These are phyloP conservation scores for Chymomyza fuscimana DNA, from an alignment of 2,888 invertebrate genomes.

Conservation along the genomic window DNA sequence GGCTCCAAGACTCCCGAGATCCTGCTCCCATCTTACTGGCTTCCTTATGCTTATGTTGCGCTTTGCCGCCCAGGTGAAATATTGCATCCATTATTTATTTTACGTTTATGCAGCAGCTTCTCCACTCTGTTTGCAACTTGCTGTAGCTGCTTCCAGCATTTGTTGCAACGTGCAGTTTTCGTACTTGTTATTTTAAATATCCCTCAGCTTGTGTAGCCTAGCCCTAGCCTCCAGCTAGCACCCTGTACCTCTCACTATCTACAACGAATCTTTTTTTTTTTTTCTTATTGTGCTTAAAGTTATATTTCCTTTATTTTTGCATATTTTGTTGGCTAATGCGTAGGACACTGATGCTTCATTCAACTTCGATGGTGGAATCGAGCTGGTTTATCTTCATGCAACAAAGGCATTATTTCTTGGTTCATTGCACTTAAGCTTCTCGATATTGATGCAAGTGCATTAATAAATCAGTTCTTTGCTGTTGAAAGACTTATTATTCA, in stretches of 20 bases:
- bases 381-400: not conserved
- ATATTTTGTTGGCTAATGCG: constrained; percentile 5
- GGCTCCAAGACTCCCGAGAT: not conserved
- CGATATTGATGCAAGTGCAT: constrained; percentile 29
- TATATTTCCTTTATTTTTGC: constrained; percentile 60
- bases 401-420: constrained; percentile 45
- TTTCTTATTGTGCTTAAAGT: constrained; percentile 30
- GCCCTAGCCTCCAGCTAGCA: constrained; percentile 6
- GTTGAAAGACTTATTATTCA: constrained; percentile 18
- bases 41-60: not conserved
- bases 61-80: constrained; percentile 48
- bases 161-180: constrained; percentile 44
- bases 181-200: constrained; percentile 75
- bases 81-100: constrained; percentile 73
- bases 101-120: constrained; percentile 66
- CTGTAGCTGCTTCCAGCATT: constrained; percentile 21
- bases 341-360: not conserved
- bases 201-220: constrained; percentile 65
- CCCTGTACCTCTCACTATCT: constrained; percentile 24
- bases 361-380: not conserved
- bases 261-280: constrained; percentile 9
- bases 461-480: constrained; percentile 42
- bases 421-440: constrained; percentile 40
- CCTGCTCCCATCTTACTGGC: not conserved
- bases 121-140: constrained; percentile 23